phyloP scores from a whole-genome alignment of 2,888 invertebrate species.

The Pyrrhia umbra region DNA sequence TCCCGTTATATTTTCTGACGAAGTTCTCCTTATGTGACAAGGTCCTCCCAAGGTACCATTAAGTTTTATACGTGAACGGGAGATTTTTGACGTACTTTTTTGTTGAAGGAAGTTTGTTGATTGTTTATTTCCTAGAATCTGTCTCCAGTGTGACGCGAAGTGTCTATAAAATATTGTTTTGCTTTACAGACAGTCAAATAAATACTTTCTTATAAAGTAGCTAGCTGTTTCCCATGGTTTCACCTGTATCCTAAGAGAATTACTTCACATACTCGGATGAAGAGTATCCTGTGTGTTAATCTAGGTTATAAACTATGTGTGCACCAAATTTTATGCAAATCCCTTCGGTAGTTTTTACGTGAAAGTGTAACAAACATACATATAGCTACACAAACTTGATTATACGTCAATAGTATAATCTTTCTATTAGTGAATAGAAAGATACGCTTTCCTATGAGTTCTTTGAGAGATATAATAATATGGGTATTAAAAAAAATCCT shows the following conservation, averaged over 20 bases:
- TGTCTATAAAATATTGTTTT: background rate
- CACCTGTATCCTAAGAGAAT: too few species aligned
- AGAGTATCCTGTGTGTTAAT: too few species aligned
- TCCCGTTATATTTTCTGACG: conserved; percentile 17
- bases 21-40: conserved; percentile 10
- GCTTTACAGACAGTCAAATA: background rate
- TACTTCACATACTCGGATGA: too few species aligned
- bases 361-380: too few species aligned
- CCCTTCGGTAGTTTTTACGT: too few species aligned
- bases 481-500: too few species aligned
- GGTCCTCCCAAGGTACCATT: background rate
- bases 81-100: conserved; percentile 6
- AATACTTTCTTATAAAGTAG: background rate
- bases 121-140: background rate
- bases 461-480: too few species aligned
- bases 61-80: background rate
- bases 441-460: background rate
- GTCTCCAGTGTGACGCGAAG: background rate
- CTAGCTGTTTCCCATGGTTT: too few species aligned
- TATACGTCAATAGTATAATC: background rate
- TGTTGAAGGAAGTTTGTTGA: background rate
- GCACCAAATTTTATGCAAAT: too few species aligned
- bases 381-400: too few species aligned
- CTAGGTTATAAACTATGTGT: too few species aligned
- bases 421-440: background rate